Percentiles rank a stretch among this genome's conserved stretches.
Conservation (phyloP, 1,140 invertebrate genomes). For the Theocolax elegans region DNA sequence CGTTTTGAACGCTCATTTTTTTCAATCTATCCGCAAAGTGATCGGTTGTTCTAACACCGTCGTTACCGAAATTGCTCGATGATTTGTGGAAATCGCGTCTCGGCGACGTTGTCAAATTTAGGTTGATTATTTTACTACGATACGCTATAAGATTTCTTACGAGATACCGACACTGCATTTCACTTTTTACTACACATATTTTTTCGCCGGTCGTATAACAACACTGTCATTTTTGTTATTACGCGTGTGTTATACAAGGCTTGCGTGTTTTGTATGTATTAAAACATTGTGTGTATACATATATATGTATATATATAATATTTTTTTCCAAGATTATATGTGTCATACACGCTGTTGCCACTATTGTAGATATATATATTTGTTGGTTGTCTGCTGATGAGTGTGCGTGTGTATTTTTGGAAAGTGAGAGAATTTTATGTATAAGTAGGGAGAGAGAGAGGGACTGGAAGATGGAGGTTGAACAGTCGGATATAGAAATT, state of each 20-base stretch:
- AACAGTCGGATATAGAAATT: background rate
- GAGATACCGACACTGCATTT: background rate
- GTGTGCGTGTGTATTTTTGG: no score
- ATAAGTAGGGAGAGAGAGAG: no score
- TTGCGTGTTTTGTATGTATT: no score
- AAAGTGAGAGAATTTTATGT: background rate
- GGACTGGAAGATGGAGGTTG: constrained; percentile 2
- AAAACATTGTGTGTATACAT: no score
- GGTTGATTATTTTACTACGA: background rate
- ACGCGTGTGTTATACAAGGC: no score
- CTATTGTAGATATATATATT: no score
- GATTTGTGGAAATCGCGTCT: constrained; percentile 14
- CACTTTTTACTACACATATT: background rate
- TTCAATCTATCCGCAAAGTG: background rate
- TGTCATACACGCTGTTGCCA: no score
- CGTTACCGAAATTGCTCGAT: background rate
- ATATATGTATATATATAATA: no score
- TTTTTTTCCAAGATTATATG: no score
- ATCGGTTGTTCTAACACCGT: background rate
- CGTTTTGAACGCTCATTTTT: constrained; percentile 36
- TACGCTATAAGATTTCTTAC: background rate
- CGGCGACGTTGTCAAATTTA: constrained; percentile 21
- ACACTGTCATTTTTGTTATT: no score
- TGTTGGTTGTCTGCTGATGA: background rate
- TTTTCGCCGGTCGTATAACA: no score